Percentiles rank a stretch among this genome's conserved stretches.
These are phyloP conservation scores for Dendrolimus houi DNA, from an alignment of 2,888 invertebrate genomes.

Conservation along the genomic window DNA sequence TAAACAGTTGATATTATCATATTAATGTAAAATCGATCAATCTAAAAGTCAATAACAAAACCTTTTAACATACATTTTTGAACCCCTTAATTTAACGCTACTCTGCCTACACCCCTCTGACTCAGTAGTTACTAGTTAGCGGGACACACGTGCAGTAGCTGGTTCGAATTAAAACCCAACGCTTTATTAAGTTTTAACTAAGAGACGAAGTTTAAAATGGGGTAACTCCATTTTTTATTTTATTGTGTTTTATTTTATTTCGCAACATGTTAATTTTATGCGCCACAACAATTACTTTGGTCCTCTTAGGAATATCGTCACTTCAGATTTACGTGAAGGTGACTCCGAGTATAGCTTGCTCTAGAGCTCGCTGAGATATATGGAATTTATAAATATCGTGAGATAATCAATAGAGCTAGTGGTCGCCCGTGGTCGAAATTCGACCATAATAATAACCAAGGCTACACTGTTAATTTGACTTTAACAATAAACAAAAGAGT, in stretches of 20 bases:
- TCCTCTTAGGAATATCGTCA: too few relatives aligned
- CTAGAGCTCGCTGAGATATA: too few relatives aligned
- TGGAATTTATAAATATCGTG: too few relatives aligned
- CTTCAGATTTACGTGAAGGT: too few relatives aligned
- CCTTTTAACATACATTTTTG: background rate
- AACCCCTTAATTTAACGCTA: background rate
- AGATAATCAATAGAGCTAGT: too few relatives aligned
- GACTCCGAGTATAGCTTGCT: too few relatives aligned
- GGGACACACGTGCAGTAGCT: conserved; percentile 14
- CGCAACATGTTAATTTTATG: too few relatives aligned
- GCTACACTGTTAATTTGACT: too few relatives aligned
- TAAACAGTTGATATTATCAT: background rate
- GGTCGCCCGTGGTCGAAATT: too few relatives aligned
- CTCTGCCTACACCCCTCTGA: conserved; percentile 1
- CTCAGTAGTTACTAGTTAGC: conserved; percentile 5
- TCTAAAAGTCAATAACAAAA: background rate
- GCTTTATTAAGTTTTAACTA: conserved; percentile 33
- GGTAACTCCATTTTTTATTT: conserved; percentile 12
- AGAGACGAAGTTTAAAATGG: conserved; percentile 5
- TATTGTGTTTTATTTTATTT: background rate
- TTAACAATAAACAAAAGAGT: too few relatives aligned
- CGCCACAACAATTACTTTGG: too few relatives aligned
- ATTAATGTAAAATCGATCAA: background rate
- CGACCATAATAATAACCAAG: too few relatives aligned
- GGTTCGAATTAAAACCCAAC: conserved; percentile 31